A percentile compares a stretch with the other conserved stretches of the same genome.
phyloP scores from a whole-genome alignment of 2,113 vertebrate species.

The Equus quagga region DNA sequence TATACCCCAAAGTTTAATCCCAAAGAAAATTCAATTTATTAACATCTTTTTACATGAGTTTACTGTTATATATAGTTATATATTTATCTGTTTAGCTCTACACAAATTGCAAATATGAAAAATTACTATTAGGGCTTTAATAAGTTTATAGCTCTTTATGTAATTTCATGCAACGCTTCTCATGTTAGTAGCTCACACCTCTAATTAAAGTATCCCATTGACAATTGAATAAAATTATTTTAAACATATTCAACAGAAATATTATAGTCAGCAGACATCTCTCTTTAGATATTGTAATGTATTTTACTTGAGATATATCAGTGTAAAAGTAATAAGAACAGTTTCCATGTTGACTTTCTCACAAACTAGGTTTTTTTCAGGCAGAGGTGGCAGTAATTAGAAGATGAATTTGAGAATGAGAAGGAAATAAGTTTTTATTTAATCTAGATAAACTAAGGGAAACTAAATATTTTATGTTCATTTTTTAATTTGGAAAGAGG shows the following conservation, averaged over 20 bases:
- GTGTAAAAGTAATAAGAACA: background rate
- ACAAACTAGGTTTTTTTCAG: background rate
- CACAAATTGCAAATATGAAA: slow-evolving; percentile 53
- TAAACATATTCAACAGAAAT: background rate
- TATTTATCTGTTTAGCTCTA: background rate
- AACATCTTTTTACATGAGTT: background rate
- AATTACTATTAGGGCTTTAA: slow-evolving; percentile 64
- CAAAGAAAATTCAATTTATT: background rate
- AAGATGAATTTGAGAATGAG: background rate
- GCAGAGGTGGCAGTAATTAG: background rate
- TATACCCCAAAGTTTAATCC: background rate
- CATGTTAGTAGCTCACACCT: slow-evolving; percentile 44
- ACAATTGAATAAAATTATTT: slow-evolving; percentile 44
- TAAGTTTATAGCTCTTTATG: slow-evolving; percentile 70
- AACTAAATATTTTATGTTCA: background rate
- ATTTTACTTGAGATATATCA: background rate
- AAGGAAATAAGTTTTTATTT: background rate
- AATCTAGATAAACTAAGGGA: background rate
- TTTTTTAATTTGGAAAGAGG: background rate
- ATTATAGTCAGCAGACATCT: background rate
- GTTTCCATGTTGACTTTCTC: background rate
- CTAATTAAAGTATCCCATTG: slow-evolving; percentile 45
- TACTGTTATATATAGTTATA: background rate
- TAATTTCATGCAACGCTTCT: slow-evolving; percentile 55
- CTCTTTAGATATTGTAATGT: background rate